Evolutionary conservation across 2,113 vertebrate genomes (phyloP).

Genomic region (Coregonus clupeaformis): DNA sequence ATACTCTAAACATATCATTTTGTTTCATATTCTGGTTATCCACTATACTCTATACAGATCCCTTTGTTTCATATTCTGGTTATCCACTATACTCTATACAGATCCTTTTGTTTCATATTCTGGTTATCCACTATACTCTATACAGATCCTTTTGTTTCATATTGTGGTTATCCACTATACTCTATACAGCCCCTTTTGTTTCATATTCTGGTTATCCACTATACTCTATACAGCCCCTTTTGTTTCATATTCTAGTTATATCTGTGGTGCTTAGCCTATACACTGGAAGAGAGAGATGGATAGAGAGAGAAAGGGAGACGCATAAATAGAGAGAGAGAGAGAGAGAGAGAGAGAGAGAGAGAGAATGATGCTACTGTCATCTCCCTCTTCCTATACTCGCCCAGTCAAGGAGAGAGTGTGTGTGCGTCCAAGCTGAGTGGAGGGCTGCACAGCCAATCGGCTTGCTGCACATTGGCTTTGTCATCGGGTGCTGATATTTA

Average conservation of each 20-base stretch:
- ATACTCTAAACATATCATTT: background rate
- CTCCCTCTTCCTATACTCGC: conserved; percentile 9
- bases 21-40: background rate
- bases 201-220: too few species aligned
- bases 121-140: too few species aligned
- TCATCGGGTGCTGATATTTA: conserved; percentile 70
- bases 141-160: too few species aligned
- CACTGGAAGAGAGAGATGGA: background rate
- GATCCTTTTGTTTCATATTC: too few species aligned
- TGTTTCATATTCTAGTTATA: background rate
- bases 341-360: conserved; percentile 21
- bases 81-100: too few species aligned
- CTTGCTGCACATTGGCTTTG: conserved; percentile 54
- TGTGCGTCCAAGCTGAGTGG: conserved; percentile 61
- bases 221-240: too few species aligned
- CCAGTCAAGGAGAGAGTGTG: conserved; percentile 44
- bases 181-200: background rate
- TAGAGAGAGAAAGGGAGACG: background rate
- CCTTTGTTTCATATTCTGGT: too few species aligned
- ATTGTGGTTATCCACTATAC: too few species aligned
- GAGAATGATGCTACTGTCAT: conserved; percentile 4
- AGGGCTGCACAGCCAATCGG: conserved; percentile 57
- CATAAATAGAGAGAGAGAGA: background rate
- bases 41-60: too few species aligned
- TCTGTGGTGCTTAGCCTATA: background rate